These are phyloP conservation scores for Eilema depressum DNA, from an alignment of 2,888 invertebrate species.

Conservation along the genomic window DNA sequence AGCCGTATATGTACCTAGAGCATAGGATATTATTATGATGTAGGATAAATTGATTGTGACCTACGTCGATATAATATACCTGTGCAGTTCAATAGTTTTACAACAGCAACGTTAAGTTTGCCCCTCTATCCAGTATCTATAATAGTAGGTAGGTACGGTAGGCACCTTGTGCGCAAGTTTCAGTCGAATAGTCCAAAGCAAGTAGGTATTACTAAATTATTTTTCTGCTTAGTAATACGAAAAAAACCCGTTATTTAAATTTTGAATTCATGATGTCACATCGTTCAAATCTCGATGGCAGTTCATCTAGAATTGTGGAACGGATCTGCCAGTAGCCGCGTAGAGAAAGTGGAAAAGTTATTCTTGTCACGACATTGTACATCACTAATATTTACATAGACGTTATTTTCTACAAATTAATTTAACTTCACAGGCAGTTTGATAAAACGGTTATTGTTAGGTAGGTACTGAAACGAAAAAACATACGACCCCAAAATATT, in stretches of 20 bases:
- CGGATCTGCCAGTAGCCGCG: neutral
- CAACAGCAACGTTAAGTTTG: no score
- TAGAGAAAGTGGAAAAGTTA: neutral
- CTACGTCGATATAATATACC: no score
- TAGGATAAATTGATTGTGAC: no score
- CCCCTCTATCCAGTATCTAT: no score
- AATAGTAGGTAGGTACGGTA: no score
- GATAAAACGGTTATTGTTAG: neutral
- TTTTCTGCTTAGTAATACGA: no score
- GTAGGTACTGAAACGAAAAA: neutral
- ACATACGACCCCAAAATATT: neutral
- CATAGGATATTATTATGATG: no score
- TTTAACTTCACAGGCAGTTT: neutral
- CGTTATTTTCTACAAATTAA: neutral
- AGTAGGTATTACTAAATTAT: no score
- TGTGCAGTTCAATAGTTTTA: no score
- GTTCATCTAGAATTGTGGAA: conserved; percentile 1
- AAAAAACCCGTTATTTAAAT: neutral
- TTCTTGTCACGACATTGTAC: neutral
- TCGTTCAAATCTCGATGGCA: neutral
- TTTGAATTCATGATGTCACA: neutral
- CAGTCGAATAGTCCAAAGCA: no score
- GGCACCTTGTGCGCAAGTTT: no score
- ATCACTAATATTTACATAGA: neutral
- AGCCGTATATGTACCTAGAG: no score